phyloP scores from a whole-genome alignment of 2,888 invertebrate genomes.

The Lamellibrachia columna region DNA sequence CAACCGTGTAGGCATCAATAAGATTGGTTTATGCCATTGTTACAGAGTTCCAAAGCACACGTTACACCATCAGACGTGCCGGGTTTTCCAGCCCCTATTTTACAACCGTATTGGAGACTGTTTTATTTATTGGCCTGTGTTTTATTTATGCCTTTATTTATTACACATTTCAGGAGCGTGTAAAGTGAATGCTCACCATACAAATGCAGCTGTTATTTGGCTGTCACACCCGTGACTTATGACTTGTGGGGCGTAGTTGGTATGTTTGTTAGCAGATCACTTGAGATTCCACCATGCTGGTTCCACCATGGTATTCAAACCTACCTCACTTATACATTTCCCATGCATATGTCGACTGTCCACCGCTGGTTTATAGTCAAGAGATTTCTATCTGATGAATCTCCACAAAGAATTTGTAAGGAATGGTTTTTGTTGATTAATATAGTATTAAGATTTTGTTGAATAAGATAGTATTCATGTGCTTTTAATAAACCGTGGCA shows the following conservation, averaged over 20 bases:
- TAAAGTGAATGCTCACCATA: neutral
- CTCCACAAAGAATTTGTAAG: neutral
- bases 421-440: neutral
- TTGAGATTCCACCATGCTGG: neutral
- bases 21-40: neutral
- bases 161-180: neutral
- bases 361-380: neutral
- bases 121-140: neutral
- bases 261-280: neutral
- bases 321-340: neutral
- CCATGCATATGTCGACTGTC: too few relatives aligned
- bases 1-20: neutral
- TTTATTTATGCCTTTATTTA: constrained; percentile 8
- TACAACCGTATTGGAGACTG: neutral
- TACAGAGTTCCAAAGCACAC: neutral
- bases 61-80: neutral
- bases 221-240: neutral
- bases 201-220: neutral
- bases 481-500: neutral
- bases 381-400: neutral
- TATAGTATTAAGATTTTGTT: too few relatives aligned
- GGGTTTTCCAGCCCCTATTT: neutral
- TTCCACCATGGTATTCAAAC: neutral
- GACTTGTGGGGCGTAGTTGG: neutral
- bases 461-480: neutral